Evolutionary conservation across 2,888 invertebrate species (phyloP).

Genomic region (Dolichomitus sp.): DNA sequence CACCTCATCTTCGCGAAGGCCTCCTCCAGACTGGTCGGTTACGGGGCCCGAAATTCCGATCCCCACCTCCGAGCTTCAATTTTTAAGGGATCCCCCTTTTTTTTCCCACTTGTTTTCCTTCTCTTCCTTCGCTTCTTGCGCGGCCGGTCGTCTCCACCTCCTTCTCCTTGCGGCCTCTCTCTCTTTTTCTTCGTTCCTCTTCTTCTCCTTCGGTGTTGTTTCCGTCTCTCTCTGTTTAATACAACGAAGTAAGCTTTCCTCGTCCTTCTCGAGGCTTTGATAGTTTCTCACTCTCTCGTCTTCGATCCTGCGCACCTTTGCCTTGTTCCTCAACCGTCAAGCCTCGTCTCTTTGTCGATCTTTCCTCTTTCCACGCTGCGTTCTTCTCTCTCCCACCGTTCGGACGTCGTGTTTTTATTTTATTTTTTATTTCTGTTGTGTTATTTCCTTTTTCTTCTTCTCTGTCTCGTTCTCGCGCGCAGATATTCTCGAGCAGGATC

Average conservation of each 20-base stretch:
- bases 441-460: slow-evolving; percentile 60
- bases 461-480: slow-evolving; percentile 66
- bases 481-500: slow-evolving; percentile 42
- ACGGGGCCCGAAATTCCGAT: slow-evolving; percentile 86
- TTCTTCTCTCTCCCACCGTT: slow-evolving; percentile 29
- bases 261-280: slow-evolving; percentile 52
- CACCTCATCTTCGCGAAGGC: slow-evolving; percentile 85
- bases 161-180: slow-evolving; percentile 56
- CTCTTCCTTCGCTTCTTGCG: slow-evolving; percentile 78
- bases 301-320: slow-evolving; percentile 21
- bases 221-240: slow-evolving; percentile 31
- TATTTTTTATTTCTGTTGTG: slow-evolving; percentile 51
- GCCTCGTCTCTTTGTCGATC: slow-evolving; percentile 63
- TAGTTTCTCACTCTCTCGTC: slow-evolving; percentile 36
- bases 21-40: slow-evolving; percentile 85
- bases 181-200: slow-evolving; percentile 54
- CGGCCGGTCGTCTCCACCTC: slow-evolving; percentile 64
- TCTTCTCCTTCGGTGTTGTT: slow-evolving; percentile 50
- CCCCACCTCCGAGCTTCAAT: slow-evolving; percentile 84
- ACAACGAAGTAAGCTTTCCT: slow-evolving; percentile 22
- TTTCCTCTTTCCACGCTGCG: slow-evolving; percentile 41
- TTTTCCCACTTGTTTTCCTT: slow-evolving; percentile 77
- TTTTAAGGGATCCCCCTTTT: slow-evolving; percentile 85
- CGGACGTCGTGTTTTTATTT: slow-evolving; percentile 41
- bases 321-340: slow-evolving; percentile 43